These are phyloP conservation scores for Drosophila trapezifrons DNA, from an alignment of 1,140 invertebrate species.

Conservation along the genomic window DNA sequence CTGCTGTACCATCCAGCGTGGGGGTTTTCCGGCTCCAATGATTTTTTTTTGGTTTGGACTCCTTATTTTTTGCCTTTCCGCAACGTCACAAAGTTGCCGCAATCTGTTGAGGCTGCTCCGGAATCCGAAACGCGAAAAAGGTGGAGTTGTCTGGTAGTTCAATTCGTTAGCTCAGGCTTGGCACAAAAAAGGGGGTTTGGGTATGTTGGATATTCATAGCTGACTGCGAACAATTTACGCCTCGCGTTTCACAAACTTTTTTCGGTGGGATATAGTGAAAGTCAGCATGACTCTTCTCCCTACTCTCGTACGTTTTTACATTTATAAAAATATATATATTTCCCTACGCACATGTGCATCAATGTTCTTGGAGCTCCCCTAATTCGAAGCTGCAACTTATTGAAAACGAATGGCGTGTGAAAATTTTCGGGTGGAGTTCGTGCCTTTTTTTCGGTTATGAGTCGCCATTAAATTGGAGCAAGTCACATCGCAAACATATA, in stretches of 20 bases:
- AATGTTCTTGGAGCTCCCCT: slow-evolving; percentile 51
- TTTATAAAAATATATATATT: slow-evolving; percentile 23
- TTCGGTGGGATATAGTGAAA: slow-evolving; percentile 45
- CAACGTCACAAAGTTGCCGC: slow-evolving; percentile 58
- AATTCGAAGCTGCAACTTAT: slow-evolving; percentile 70
- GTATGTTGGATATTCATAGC: slow-evolving; percentile 44
- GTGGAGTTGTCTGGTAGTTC: slow-evolving; percentile 77
- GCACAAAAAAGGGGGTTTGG: not conserved
- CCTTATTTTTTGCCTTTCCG: slow-evolving; percentile 33
- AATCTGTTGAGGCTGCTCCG: slow-evolving; percentile 68
- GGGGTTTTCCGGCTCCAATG: slow-evolving; percentile 39
- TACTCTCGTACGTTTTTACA: slow-evolving; percentile 38
- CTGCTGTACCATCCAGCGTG: slow-evolving; percentile 36
- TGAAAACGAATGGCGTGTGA: slow-evolving; percentile 80
- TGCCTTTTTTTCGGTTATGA: slow-evolving; percentile 12
- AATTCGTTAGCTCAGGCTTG: slow-evolving; percentile 67
- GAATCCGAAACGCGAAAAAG: slow-evolving; percentile 68
- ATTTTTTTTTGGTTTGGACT: slow-evolving; percentile 18
- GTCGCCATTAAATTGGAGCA: slow-evolving; percentile 37
- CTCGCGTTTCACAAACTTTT: slow-evolving; percentile 69
- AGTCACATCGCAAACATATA: slow-evolving; percentile 36
- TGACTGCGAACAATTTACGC: slow-evolving; percentile 69
- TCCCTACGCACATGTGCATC: slow-evolving; percentile 25
- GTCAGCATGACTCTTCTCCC: slow-evolving; percentile 70
- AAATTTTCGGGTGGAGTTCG: slow-evolving; percentile 38